These are phyloP conservation scores for Furnarius figulus DNA, from an alignment of 2,113 vertebrate genomes.

Conservation along the genomic window DNA sequence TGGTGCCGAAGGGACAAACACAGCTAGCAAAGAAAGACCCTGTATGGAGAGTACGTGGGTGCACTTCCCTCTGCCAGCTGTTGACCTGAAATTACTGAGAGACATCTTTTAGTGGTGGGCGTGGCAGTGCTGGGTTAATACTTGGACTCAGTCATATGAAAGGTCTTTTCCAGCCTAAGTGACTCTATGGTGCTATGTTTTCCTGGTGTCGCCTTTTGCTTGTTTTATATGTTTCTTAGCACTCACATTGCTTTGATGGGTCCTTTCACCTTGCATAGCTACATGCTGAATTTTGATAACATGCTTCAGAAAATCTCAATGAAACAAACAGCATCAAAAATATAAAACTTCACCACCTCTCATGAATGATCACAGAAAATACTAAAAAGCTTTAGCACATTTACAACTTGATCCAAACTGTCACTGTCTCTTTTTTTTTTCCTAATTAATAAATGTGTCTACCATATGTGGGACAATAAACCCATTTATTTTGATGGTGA, in stretches of 20 bases:
- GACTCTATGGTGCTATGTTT: neutral
- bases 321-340: neutral
- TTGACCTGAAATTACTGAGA: neutral
- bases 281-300: neutral
- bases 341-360: neutral
- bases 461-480: conserved; percentile 42
- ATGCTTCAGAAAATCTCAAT: neutral
- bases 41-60: fast-evolving
- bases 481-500: conserved; percentile 40
- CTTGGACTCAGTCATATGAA: neutral
- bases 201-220: neutral
- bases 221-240: neutral
- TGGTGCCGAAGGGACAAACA: neutral
- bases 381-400: neutral
- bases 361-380: neutral
- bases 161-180: neutral
- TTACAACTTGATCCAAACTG: neutral
- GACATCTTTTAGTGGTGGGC: neutral
- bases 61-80: neutral
- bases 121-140: neutral
- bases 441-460: conserved; percentile 35
- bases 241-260: neutral
- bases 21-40: neutral
- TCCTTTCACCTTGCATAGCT: neutral
- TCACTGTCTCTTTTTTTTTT: neutral